Conservation (phyloP, 2,797 vertebrate species). For the Phaenicophaeus curvirostris region DNA sequence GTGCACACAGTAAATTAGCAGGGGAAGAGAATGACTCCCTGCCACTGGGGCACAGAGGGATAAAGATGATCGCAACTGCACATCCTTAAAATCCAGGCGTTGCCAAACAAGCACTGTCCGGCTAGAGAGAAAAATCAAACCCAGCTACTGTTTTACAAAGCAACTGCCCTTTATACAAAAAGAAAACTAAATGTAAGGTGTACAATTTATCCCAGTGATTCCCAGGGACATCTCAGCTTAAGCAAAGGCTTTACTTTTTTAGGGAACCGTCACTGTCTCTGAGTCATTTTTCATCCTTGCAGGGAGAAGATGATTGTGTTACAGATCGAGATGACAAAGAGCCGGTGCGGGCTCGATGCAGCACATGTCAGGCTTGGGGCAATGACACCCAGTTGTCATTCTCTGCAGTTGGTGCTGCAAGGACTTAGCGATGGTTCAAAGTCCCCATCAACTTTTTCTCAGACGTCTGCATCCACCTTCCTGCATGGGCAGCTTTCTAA, state of each 20-base stretch:
- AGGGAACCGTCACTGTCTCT: neutral
- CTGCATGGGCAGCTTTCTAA: neutral
- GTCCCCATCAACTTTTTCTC: neutral
- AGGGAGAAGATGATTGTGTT: neutral
- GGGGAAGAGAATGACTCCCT: neutral
- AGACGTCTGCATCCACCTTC: neutral
- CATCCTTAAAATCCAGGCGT: neutral
- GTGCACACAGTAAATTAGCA: neutral
- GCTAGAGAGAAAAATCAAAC: neutral
- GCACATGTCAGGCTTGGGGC: neutral
- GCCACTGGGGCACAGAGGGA: neutral
- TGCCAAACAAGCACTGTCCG: neutral
- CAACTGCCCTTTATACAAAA: neutral
- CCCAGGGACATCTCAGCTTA: neutral
- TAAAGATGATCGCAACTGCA: neutral
- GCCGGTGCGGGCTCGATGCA: neutral
- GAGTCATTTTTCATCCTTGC: neutral
- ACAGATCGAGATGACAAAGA: neutral
- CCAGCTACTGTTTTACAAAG: neutral
- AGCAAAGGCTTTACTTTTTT: neutral
- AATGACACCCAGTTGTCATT: neutral
- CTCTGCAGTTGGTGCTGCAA: neutral
- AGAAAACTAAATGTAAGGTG: neutral
- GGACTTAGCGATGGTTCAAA: neutral
- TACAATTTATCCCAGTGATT: neutral